Base-by-base conservation (phyloP, 2,888 invertebrate species). In the Gymnoscelis rufifasciata region DNA sequence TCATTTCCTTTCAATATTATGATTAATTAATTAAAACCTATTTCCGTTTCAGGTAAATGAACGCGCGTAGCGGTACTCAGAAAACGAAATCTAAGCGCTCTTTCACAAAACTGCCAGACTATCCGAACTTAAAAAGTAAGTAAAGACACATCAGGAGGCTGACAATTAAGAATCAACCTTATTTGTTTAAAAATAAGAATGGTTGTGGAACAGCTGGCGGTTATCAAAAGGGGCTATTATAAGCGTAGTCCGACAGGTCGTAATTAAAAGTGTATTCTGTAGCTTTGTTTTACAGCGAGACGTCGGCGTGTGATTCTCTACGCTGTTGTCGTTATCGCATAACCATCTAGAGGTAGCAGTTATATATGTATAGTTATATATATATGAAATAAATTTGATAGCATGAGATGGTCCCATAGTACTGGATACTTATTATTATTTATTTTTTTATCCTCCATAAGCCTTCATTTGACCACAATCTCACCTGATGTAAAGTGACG, bases 261-360 rank as follows among this genome's bases (percentile, higher is more conserved):
- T 77, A 75, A 76, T 77, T 77, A 75, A 75, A 76, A 72, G 71
- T 68, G 74, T 74, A 72, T 76, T 73, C 69, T 65, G 68, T 66
- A 62, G 63, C 62, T 73, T 76, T 74, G 75, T 76, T 75, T 74
- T 73, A 75, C 67, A 68, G 65, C 63, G 59, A 62, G 62, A 69
- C 64, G 64, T 19, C 5, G n/a, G n/a, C n/a, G 19, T 19, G 5
- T 19, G 19, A 19, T 5, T 19, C 19, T 19, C 19, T 3, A 19
- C 19, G 19, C 3, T 2, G 3, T 19, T 3, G 2, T 19, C 5
- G 2, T 19, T 19, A 19, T 2, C 19, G 2, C 2, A 5, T 19
- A 19, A 19, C 19, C 5, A 19, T 2, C 19, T 74, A n/a, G n/a
- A n/a, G n/a, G n/a, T n/a, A n/a, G n/a, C n/a, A n/a, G n/a, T n/a